Evolutionary conservation across 1,140 invertebrate genomes (phyloP), one percentile per base, ranked within the genome.

Genomic region (Caerostris darwini): DNA sequence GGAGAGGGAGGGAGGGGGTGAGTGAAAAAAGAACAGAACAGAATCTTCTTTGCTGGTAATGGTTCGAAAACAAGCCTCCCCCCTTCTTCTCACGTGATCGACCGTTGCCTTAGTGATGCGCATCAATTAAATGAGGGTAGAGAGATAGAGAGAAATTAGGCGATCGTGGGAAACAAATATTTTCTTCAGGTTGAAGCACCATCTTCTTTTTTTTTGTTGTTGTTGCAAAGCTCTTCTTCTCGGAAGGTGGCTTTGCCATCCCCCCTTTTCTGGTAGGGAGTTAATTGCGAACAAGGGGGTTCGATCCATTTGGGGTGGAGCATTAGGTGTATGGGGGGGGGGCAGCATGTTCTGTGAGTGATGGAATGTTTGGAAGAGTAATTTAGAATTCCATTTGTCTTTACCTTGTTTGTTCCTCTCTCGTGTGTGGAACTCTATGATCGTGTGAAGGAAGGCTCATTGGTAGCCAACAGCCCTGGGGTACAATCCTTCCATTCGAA

Each of bases 121-220:
- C 61, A 54, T 89, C 87, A 34, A 59, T 59, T 87, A 77, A 77
- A 77, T 77, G 69, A 34, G 69, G 69, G 69, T 77, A 34, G 34
- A 34, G 34, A 34, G 34, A 34, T 34, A 34, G 34, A 34, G 34
- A 34, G 69, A 77, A 77, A 77, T 77, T 34, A 77, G 69, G 19
- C 69, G 69, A 77, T 77, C 69, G 69, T 77, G 69, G 69, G 69
- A 77, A 77, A 77, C 69, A 77, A 77, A 77, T 77, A 77, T 77
- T 77, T 77, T 77, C 69, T 50, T 61, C 10, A 77, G 69, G 69
- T 34, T 77, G 69, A 77, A 77, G 10, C 34, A 34, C 19, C 69
- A 3, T 8, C 34, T 77, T 77, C 14, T 14, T 53, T 53, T 14
- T 53, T 53, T 14, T 3, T 34, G 7, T 7, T 8, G 10, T 34